These are phyloP conservation scores for Notodonta dromedarius DNA, from an alignment of 2,888 invertebrate species.

Conservation along the genomic window DNA sequence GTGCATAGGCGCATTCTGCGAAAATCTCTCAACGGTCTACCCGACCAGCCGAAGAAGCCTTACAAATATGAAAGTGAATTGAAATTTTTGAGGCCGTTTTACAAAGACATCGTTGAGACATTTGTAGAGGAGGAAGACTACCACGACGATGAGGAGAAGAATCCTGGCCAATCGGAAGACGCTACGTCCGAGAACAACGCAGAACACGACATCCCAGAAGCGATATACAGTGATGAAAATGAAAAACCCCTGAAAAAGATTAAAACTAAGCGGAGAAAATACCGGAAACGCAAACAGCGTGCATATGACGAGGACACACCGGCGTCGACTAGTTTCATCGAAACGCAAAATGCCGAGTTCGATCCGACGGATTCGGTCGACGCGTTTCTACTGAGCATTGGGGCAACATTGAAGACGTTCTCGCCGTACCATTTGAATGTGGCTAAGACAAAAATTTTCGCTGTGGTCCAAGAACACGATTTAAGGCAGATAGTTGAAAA, in stretches of 20 bases:
- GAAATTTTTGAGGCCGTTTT: conserved; percentile 66
- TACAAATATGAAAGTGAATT: conserved; percentile 74
- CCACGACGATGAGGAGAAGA: conserved; percentile 35
- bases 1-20: conserved; percentile 69
- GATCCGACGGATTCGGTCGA: conserved; percentile 71
- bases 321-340: conserved; percentile 43
- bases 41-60: conserved; percentile 42
- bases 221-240: conserved; percentile 44
- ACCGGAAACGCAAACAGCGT: conserved; percentile 20
- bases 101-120: conserved; percentile 55
- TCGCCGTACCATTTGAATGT: conserved; percentile 75
- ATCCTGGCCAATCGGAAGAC: conserved; percentile 25
- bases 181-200: conserved; percentile 6
- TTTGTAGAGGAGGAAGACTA: conserved; percentile 42
- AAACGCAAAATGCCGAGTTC: conserved; percentile 48
- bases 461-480: conserved; percentile 76
- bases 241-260: conserved; percentile 42
- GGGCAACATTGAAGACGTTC: conserved; percentile 71
- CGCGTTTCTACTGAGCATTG: conserved; percentile 71
- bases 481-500: conserved; percentile 75
- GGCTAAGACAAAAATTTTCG: conserved; percentile 77
- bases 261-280: conserved; percentile 27
- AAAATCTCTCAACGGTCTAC: conserved; percentile 43
- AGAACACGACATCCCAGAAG: background rate
- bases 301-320: conserved; percentile 35